These are phyloP conservation scores for Pemphredon lugubris DNA, from an alignment of 2,888 invertebrate genomes.

Conservation along the genomic window DNA sequence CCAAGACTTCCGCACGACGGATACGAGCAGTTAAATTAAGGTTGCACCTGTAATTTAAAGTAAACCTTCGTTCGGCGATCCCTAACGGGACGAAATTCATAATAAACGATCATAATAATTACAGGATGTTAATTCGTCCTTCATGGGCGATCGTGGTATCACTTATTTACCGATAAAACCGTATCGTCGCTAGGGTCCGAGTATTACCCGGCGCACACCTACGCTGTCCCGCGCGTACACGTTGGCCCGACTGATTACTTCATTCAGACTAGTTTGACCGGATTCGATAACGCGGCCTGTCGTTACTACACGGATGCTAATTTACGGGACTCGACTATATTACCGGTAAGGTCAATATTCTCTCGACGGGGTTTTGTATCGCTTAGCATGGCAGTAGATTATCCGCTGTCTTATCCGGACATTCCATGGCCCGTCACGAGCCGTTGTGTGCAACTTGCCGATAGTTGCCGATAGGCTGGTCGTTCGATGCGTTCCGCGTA, in stretches of 20 bases:
- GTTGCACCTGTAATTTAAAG: no score
- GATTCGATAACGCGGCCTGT: slow-evolving; percentile 41
- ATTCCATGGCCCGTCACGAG: no score
- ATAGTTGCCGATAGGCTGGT: no score
- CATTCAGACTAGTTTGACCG: slow-evolving; percentile 39
- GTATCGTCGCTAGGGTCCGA: neutral
- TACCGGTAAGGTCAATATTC: slow-evolving; percentile 59
- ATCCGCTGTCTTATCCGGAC: slow-evolving; percentile 13
- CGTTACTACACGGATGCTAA: slow-evolving; percentile 36
- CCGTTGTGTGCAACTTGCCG: no score
- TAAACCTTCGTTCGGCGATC: no score
- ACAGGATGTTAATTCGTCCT: neutral
- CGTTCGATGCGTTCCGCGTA: no score
- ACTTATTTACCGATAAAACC: neutral
- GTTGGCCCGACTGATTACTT: slow-evolving; percentile 30
- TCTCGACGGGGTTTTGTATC: slow-evolving; percentile 7
- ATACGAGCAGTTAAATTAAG: no score
- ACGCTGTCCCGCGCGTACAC: no score
- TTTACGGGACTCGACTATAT: slow-evolving; percentile 30
- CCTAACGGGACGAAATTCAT: no score
- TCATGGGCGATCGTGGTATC: neutral
- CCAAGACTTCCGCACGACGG: no score
- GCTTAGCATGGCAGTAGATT: neutral
- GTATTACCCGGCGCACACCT: no score
- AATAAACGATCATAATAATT: neutral